phyloP scores from a whole-genome alignment of 2,888 invertebrate species.

The Sinhomidia bicolor region DNA sequence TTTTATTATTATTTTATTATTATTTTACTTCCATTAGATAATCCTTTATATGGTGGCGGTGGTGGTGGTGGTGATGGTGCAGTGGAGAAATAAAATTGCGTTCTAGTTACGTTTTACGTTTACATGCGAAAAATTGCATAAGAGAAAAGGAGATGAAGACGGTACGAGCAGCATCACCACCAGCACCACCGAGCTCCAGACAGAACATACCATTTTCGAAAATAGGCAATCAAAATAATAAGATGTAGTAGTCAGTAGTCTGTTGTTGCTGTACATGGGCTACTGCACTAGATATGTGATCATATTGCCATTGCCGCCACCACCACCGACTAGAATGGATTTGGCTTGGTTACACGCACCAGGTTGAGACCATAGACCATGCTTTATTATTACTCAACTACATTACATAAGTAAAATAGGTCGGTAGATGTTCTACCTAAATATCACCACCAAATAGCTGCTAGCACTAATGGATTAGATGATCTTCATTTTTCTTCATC shows the following conservation, averaged over 20 bases:
- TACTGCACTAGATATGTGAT: neutral
- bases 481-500: neutral
- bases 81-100: neutral
- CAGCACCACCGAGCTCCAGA: neutral
- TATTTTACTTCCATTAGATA: neutral
- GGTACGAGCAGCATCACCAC: no score
- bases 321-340: neutral
- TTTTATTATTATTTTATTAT: no score
- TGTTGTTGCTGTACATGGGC: no score
- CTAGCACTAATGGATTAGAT: neutral
- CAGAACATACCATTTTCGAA: neutral
- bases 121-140: neutral
- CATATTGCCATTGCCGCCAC: neutral
- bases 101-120: no score
- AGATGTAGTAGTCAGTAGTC: neutral
- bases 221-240: neutral
- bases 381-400: no score
- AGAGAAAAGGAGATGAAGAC: neutral
- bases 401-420: no score
- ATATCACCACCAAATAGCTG: no score
- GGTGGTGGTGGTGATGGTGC: no score
- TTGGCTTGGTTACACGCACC: neutral
- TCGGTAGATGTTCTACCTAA: no score
- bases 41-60: no score
- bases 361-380: no score